phyloP scores from a whole-genome alignment of 2,797 vertebrate species.

The Kryptopterus vitreolus region DNA sequence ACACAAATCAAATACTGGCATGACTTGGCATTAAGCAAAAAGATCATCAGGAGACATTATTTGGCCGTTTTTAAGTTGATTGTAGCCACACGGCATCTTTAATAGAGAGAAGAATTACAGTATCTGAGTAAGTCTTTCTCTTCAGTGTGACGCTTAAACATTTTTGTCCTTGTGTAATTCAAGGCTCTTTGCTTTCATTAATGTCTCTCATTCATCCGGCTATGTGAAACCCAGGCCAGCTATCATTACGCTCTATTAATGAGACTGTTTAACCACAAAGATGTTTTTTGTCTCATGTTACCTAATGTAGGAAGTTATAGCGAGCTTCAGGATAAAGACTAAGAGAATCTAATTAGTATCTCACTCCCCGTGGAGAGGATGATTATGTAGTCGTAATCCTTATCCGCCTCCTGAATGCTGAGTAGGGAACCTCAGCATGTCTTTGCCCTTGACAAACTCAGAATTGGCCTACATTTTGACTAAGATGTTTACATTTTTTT shows the following conservation, averaged over 20 bases:
- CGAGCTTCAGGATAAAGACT: not conserved
- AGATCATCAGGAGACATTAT: not conserved
- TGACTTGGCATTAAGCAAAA: not conserved
- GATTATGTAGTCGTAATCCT: no score
- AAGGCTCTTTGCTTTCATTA: not conserved
- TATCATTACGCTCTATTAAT: not conserved
- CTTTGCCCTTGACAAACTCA: no score
- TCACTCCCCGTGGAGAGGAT: no score
- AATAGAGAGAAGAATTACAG: not conserved
- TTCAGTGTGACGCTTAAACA: not conserved
- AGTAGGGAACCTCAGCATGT: no score
- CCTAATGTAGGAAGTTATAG: not conserved
- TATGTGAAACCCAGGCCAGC: not conserved
- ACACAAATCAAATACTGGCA: not conserved
- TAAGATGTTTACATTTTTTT: no score
- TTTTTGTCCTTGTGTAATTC: not conserved
- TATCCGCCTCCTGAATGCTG: no score
- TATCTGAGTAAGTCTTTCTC: no score
- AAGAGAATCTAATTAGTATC: no score
- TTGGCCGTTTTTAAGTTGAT: not conserved
- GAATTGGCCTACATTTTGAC: no score
- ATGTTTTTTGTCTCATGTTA: not conserved
- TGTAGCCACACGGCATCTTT: not conserved
- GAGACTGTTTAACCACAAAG: not conserved
- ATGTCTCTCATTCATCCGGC: not conserved